Base-by-base conservation (phyloP, 2,113 vertebrate genomes). In the Mus musculus region DNA sequence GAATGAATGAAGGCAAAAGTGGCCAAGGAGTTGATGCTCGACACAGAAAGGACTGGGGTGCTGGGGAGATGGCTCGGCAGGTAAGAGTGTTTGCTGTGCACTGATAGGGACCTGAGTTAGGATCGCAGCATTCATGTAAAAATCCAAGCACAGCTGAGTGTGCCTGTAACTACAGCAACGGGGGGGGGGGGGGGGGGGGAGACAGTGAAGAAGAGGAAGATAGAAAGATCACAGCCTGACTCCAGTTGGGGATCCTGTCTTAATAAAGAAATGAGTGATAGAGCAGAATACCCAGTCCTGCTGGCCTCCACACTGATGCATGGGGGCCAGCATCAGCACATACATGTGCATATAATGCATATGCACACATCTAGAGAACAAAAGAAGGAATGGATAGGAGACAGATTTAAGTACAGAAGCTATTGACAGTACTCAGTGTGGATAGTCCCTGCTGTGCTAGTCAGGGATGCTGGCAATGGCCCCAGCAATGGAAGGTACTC, bases 401-500 rank as follows among this genome's bases (percentile, higher is more conserved):
- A 14, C 2, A 46, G 86, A 3, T 13, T 12, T 30, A 49, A 33
- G 46, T 22, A 5, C 36, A 2, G 13, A 76, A 46, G 77, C 5
- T 0, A 0, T 2, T 11, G 72, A 72, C 24, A 36, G 63, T 36
- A 52, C 8, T 14, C 52, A 36, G 89, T 0, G 42, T 2, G 4
- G 69, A 65, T 54, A 0, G 4, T 69, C 56, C 46, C 84, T 22
- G 6, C 19, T 42, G 59, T 28, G 17, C 12, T 12, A 49, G 46
- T n/a, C 20, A 36, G 65, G 65, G 33, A 54, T 11, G 65, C 46
- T 52, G 30, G 30, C 46, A 54, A n/a, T 28, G 69, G 36, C 49
- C 19, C 20, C 36, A 39, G 49, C 36, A 10, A 24, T 30, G 7
- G 1, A 49, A 82, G 84, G 78, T 98, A 98, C 99, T 99, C 98